Evolutionary conservation across 2,113 vertebrate species (phyloP), one percentile per base, ranked within the genome.

Genomic region (Heptranchias perlo): DNA sequence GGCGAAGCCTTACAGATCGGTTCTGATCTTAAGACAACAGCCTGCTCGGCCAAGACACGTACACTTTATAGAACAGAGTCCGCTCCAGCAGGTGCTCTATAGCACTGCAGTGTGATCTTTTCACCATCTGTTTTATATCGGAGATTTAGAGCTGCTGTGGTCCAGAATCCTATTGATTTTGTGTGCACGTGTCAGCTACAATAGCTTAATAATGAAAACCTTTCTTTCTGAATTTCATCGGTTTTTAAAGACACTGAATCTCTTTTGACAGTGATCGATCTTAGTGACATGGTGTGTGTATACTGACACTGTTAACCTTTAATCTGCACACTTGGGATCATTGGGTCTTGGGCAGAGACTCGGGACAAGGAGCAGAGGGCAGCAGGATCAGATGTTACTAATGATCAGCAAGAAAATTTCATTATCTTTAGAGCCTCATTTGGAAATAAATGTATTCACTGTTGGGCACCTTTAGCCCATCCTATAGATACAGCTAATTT

Each of bases 151-250:
- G 25, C 84, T 87, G 23, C 52, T 87, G 28, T 25, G 47, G 84
- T 21, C 47, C 44, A 52, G 8, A 2, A 52, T 87, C 61, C n/a
- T 62, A 8, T 62, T 93, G 89, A 93, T 93, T 62, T 93, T 23
- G 5, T 18, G 11, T 35, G 25, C 86, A 14, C 2, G 4, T n/a
- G 25, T 62, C 35, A 64, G 58, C 58, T 93, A 21, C 58, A 39
- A 64, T 62, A 4, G 21, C n/a, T 93, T 39, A 23, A 61, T 25
- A 62, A 64, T 93, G 89, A 93, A 64, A 62, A 44, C 35, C 4
- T n/a, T 93, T 93, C 18, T 62, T 62, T 93, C 58, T 93, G 61
- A n/a, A 93, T n/a, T 62, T 62, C 64, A 54, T 89, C 49, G 86
- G 35, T 16, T 62, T 92, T 93, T 82, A n/a, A 44, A 39, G 76